A percentile compares a stretch with the other conserved stretches of the same genome.
Conservation (phyloP, 2,113 vertebrate genomes). For the Sigmodon hispidus region DNA sequence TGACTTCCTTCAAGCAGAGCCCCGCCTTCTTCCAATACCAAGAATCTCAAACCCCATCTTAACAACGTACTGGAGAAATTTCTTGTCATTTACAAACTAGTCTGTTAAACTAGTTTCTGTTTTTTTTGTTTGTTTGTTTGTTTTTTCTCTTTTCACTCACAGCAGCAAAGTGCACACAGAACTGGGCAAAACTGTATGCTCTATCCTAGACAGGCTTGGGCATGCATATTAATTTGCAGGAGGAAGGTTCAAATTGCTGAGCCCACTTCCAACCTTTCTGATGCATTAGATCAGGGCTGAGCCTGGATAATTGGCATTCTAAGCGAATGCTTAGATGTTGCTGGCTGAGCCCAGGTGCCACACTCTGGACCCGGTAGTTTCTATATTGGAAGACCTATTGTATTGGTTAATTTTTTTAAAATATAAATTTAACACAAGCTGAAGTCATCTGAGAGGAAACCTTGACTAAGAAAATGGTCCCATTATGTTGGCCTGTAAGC, state of each 20-base stretch:
- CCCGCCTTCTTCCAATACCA: neutral
- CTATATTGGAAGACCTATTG: neutral
- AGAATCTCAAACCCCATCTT: neutral
- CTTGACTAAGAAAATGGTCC: neutral
- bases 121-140: neutral
- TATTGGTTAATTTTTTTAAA: neutral
- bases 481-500: neutral
- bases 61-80: constrained; percentile 4
- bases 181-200: rapidly evolving
- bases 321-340: neutral
- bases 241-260: neutral
- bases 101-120: neutral
- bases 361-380: neutral
- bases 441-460: neutral
- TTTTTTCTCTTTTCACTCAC: neutral
- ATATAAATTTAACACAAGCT: neutral
- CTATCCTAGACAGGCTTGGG: neutral
- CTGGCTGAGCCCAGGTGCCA: neutral
- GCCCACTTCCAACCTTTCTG: neutral
- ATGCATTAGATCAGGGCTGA: neutral
- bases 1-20: neutral
- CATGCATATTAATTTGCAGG: rapidly evolving
- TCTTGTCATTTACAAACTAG: neutral
- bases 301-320: neutral
- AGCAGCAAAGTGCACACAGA: too few relatives aligned